Evolutionary conservation across 2,797 vertebrate genomes (phyloP), one percentile per base, ranked within the genome.

Genomic region (Crenuchus spilurus): DNA sequence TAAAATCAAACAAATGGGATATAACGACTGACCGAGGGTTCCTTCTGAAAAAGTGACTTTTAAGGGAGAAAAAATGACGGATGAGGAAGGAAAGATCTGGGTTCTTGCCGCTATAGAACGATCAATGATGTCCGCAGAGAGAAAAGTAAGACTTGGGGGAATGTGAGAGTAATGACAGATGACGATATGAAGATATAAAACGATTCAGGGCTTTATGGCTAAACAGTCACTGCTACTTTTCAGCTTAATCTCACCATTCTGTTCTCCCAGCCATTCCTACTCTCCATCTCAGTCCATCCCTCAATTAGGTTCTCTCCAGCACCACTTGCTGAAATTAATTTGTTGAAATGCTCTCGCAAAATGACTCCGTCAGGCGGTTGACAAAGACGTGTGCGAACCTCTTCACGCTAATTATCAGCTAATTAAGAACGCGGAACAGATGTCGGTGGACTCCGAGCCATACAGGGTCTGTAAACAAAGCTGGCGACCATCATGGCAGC

Each of bases 381-480:
- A 94, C 93, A 92, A 93, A 92, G 91, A 92, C 91, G 87, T 16
- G 72, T 60, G 78, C 89, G 89, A 90, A 92, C 91, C 92, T 93
- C 93, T 94, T 91, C 89, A 91, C 91, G 84, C 92, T 95, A 96
- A 97, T 97, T 96, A 97, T 86, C 88, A 83, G 91, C 93, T 97
- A 97, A 98, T 98, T 97, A 97, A 94, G 88, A 91, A 86, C 88
- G 90, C 82, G 88, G 92, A 97, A 94, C 97, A 98, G 97, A 95
- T 97, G 96, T 95, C 92, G 92, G 89, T 91, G 84, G 91, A 94
- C 91, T 93, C 94, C 87, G 92, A 89, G 92, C 92, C 90, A 91
- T 93, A 93, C 94, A 93, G 93, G 93, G 94, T 95, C 94, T 92
- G 95, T 96, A 96, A 97, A 97, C 95, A 97, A 96, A 95, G 95